Conservation (phyloP, 2,888 invertebrate genomes). For the Spodoptera exigua region DNA sequence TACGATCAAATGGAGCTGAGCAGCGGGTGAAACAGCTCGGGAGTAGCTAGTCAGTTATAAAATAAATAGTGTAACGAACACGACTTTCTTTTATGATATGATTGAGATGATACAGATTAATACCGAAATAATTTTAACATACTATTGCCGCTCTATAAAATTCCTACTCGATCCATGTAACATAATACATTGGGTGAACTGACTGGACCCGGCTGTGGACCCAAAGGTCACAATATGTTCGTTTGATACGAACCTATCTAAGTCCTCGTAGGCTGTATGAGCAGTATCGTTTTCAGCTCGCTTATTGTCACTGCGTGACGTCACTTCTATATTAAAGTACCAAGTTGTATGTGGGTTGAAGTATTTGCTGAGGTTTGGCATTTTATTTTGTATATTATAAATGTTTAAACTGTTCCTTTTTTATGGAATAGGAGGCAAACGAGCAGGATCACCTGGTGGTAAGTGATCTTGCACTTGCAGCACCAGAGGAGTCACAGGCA, state of each 20-base stretch:
- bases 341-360: slow-evolving; percentile 28
- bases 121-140: not conserved
- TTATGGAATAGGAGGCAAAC: too few species aligned
- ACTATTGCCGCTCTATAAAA: slow-evolving; percentile 20
- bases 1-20: too few species aligned
- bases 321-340: slow-evolving; percentile 35
- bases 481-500: too few species aligned
- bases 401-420: slow-evolving; percentile 11
- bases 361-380: slow-evolving; percentile 16
- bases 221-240: slow-evolving; percentile 46
- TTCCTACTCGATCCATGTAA: slow-evolving; percentile 38
- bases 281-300: slow-evolving; percentile 39
- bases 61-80: too few species aligned
- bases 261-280: slow-evolving; percentile 37
- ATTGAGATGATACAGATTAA: too few species aligned
- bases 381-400: slow-evolving; percentile 35
- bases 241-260: slow-evolving; percentile 50
- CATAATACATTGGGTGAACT: slow-evolving; percentile 33
- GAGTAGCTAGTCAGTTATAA: too few species aligned
- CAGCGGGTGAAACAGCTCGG: too few species aligned
- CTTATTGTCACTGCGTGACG: slow-evolving; percentile 49
- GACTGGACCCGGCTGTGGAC: slow-evolving; percentile 37
- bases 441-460: too few species aligned
- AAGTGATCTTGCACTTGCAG: too few species aligned
- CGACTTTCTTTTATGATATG: too few species aligned